Conservation (phyloP, 2,888 invertebrate genomes). For the Parasteatoda lunata region DNA sequence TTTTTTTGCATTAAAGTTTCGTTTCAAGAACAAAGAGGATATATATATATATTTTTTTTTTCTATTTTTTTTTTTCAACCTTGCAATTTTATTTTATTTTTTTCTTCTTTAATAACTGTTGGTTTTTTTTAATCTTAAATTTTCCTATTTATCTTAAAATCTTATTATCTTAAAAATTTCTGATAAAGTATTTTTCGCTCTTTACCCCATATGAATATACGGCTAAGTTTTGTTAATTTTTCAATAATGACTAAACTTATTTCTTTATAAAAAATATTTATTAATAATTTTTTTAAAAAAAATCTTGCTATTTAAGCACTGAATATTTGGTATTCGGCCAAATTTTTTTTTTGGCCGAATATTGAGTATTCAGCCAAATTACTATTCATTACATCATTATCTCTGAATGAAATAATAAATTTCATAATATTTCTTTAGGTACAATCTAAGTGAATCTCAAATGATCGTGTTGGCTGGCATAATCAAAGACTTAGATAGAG, state of each 20-base stretch:
- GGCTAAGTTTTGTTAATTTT: not conserved
- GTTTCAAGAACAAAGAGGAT: no score
- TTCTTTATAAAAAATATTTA: not conserved
- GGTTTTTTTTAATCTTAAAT: no score
- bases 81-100: no score
- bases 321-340: no score
- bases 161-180: no score
- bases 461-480: constrained; percentile 90
- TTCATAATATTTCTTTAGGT: constrained; percentile 77
- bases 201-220: not conserved
- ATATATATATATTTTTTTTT: no score
- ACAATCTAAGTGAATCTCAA: constrained; percentile 88
- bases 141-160: no score
- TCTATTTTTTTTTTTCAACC: no score
- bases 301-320: no score
- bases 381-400: not conserved
- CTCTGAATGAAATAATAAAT: not conserved
- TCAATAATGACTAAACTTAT: not conserved
- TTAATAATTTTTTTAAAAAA: not conserved
- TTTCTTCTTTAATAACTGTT: no score
- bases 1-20: no score
- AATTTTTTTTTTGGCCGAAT: not conserved
- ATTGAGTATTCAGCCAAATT: not conserved
- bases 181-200: no score
- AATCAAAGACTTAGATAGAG: constrained; percentile 88